These are phyloP conservation scores for Tenrec ecaudatus DNA, from an alignment of 2,113 vertebrate genomes.

Conservation along the genomic window DNA sequence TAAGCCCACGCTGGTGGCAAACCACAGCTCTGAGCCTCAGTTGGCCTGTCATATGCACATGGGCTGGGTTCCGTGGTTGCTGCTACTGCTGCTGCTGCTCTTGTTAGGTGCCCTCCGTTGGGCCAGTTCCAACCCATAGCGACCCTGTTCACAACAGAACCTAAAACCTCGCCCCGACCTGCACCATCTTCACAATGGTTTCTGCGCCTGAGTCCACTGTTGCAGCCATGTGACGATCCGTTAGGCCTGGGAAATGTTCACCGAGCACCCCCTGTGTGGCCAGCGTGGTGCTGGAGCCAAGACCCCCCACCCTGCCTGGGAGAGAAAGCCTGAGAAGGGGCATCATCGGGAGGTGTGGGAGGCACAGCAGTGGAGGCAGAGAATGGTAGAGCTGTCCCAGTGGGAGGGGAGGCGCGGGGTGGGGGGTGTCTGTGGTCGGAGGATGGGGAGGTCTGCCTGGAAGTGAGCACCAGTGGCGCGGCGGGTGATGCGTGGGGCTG, in stretches of 20 bases:
- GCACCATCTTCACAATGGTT: too few species aligned
- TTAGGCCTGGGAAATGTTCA: neutral
- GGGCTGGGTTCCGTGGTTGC: neutral
- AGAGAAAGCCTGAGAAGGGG: neutral
- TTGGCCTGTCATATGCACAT: neutral
- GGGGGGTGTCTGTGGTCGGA: accelerated
- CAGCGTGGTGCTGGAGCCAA: neutral
- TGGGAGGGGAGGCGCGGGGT: neutral
- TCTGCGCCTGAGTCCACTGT: too few species aligned
- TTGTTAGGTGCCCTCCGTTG: too few species aligned
- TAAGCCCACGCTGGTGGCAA: neutral
- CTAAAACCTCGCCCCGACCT: too few species aligned
- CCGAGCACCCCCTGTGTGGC: neutral
- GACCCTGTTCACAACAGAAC: too few species aligned
- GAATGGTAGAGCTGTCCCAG: neutral
- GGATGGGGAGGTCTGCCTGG: neutral
- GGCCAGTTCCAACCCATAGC: too few species aligned
- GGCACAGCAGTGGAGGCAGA: accelerated
- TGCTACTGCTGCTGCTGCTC: too few species aligned
- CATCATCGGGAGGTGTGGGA: neutral
- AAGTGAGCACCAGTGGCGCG: too few species aligned
- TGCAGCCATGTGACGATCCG: too few species aligned
- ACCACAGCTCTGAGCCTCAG: neutral
- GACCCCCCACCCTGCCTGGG: neutral
- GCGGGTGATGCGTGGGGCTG: too few species aligned